These are phyloP conservation scores for Hyposoter didymator DNA, from an alignment of 2,888 invertebrate species.

Conservation along the genomic window DNA sequence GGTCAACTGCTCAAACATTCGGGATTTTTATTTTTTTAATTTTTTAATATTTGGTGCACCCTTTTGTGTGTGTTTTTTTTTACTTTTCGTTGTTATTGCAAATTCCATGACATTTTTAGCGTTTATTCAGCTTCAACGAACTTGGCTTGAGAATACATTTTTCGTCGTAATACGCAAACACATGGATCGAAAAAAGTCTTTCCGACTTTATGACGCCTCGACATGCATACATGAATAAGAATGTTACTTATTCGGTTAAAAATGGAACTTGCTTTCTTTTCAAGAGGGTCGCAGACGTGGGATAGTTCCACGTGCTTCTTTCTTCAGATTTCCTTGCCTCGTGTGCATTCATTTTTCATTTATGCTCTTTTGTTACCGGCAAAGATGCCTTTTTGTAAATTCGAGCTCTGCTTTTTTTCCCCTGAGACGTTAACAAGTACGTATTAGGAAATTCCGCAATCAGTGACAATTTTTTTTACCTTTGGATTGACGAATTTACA, in stretches of 20 bases:
- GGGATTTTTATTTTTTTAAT: no score
- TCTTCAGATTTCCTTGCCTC: slow-evolving; percentile 9
- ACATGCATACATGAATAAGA: slow-evolving; percentile 26
- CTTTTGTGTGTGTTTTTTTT: background rate
- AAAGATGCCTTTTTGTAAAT: background rate
- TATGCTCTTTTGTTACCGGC: background rate
- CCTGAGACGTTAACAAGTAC: background rate
- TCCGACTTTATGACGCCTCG: background rate
- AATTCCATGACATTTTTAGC: background rate
- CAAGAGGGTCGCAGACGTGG: background rate
- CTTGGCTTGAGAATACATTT: background rate
- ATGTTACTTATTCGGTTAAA: slow-evolving; percentile 19
- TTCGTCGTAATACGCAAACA: background rate
- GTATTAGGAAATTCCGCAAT: background rate
- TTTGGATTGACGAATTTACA: no score
- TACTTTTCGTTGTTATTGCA: background rate
- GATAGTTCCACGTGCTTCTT: background rate
- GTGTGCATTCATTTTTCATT: background rate
- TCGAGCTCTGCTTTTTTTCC: background rate
- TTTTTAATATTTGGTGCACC: background rate
- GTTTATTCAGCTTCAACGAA: background rate
- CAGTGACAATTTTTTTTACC: background rate
- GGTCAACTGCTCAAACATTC: background rate
- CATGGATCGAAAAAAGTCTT: background rate
- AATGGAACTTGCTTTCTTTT: background rate